These are phyloP conservation scores for Sarcophaga bullata DNA, from an alignment of 1,140 invertebrate genomes.

Conservation along the genomic window DNA sequence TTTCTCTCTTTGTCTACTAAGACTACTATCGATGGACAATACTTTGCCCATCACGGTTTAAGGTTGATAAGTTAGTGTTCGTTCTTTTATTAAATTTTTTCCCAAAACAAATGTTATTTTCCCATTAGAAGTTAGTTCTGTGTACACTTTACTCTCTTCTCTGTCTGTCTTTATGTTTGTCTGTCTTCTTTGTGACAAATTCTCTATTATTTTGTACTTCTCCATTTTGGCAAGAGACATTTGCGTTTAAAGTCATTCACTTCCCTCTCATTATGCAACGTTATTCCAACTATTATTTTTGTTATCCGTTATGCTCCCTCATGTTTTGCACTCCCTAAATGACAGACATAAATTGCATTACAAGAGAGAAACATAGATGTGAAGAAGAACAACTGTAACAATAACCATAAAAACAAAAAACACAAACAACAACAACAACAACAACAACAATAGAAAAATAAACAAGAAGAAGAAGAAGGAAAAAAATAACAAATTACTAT, in stretches of 20 bases:
- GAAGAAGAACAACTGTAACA: background rate
- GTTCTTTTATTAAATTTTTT: background rate
- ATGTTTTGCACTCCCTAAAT: background rate
- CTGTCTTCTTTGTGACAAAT: background rate
- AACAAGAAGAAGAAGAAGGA: too few species aligned
- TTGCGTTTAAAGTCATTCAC: background rate
- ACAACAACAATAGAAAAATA: too few species aligned
- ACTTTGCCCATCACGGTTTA: too few species aligned
- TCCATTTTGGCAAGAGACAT: too few species aligned
- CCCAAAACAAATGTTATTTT: background rate
- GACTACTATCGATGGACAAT: too few species aligned
- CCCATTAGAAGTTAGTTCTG: background rate
- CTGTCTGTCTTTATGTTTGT: constrained; percentile 25
- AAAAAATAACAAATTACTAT: too few species aligned
- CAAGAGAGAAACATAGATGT: background rate
- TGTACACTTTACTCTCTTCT: background rate
- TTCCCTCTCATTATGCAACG: constrained; percentile 9
- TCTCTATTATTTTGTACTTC: background rate
- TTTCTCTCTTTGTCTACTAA: too few species aligned
- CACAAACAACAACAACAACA: background rate
- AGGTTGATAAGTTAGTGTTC: background rate
- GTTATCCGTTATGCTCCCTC: background rate
- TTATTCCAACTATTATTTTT: constrained; percentile 34
- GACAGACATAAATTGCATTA: background rate
- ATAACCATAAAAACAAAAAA: background rate